Evolutionary conservation across 2,888 invertebrate genomes (phyloP), one percentile per base, ranked within the genome.

Genomic region (Drosophila hamatofila): DNA sequence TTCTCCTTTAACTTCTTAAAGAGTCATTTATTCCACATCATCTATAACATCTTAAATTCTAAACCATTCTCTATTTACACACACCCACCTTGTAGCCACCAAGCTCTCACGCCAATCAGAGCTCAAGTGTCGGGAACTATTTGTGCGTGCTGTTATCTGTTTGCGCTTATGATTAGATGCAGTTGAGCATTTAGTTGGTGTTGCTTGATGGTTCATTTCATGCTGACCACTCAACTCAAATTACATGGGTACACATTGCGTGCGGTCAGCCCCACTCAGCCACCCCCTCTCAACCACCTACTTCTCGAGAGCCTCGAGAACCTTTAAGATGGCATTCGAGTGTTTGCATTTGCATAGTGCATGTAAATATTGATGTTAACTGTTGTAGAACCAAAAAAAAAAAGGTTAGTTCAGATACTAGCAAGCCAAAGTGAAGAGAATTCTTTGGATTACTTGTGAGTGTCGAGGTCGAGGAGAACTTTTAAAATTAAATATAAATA

Each of bases 201-300:
- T 42, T 49, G 80, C 27, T 39, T 49, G 70, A 46, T 56, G 77
- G 42, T 56, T 76, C 66, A 67, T 44, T 78, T 67, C 67, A 46
- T 59, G 72, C 63, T 80, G 78, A 80, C 78, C 78, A 77, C 80
- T 77, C 66, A 77, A 72, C 78, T 72, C 48, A 67, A 80, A 78
- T 78, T 78, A 78, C 77, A 78, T 76, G 66, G 37, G 67, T n/a
- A 62, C 56, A 71, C 68, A 63, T 58, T 44, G 65, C 27, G 37
- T 48, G 37, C 27, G 42, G 42, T 18, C n/a, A n/a, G 18, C 21
- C 37, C 42, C 14, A 1, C 14, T 2, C 7, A 7, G 30, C 27
- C 18, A 1, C 12, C 23, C 44, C 23, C 3, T 3, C 44, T 12
- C 39, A n/a, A 37, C 39, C 16, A 25, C 11, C n/a, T 23, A 44